Base-by-base conservation (phyloP, 2,797 vertebrate genomes). In the Anniella stebbinsi region DNA sequence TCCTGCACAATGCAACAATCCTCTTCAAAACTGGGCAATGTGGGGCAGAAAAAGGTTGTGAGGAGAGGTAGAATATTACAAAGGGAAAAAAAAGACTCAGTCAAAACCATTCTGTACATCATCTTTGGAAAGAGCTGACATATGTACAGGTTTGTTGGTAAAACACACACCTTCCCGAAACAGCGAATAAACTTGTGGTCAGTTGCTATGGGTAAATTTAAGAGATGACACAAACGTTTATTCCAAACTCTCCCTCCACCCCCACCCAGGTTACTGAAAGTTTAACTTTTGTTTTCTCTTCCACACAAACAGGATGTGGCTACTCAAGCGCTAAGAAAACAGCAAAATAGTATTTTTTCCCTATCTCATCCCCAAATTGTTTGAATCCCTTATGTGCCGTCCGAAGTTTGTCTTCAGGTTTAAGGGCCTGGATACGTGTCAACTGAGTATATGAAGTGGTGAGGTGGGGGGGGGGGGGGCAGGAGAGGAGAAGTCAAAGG, bases 261-360 rank as follows among this genome's bases (percentile, higher is more conserved):
- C 33, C 36, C n/a, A 11, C 54, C 21, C 48, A 86, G 70, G 78
- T 88, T 87, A 69, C 18, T 28, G 51, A 89, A 72, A 66, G 73
- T 89, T 92, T 78, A 92, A 60, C 73, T 89, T 92, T 88, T 63
- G 33, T 77, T 88, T 81, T 72, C 63, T 70, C 48, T 85, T 51
- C 57, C 86, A 69, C 15, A 51, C 63, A 88, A 88, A 86, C 38
- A 86, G 89, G 87, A 87, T 87, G 91, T 78, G 84, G 63, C 72
- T 83, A 82, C 70, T 48, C 66, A 70, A 84, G 75, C 12, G 30
- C 69, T 78, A 76, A 69, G 76, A 86, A 86, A 69, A 30, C 57
- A 75, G 11, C 18, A 54, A 57, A 69, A 82, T 28, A 25, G 25
- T 21, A 21, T 23, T 5, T 36, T 51, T 33, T 15, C 36, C 36